A percentile compares a stretch with the other conserved stretches of the same genome.
phyloP scores from a whole-genome alignment of 2,888 invertebrate genomes.

The Bugula neritina region DNA sequence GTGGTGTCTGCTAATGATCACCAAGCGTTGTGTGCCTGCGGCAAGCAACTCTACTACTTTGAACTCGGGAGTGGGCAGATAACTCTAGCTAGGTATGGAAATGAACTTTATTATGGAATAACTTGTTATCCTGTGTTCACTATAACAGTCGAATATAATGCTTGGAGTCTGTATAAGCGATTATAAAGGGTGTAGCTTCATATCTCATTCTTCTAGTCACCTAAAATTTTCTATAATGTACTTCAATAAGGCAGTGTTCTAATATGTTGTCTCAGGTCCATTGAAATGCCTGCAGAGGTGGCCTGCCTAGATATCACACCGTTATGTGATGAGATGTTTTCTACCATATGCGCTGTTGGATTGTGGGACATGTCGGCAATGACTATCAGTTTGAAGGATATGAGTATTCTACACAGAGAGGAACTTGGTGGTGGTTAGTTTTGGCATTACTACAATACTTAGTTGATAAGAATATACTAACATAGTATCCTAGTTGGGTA shows the following conservation, averaged over 20 bases:
- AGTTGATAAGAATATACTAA: too few relatives aligned
- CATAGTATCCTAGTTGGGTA: too few relatives aligned
- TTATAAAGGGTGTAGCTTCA: too few relatives aligned
- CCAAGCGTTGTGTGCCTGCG: constrained; percentile 78
- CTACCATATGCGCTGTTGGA: constrained; percentile 74
- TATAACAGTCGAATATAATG: too few relatives aligned
- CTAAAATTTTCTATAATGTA: too few relatives aligned
- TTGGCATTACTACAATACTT: too few relatives aligned
- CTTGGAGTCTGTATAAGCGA: too few relatives aligned
- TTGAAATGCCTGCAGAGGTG: constrained; percentile 55
- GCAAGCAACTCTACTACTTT: constrained; percentile 77
- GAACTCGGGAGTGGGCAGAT: constrained; percentile 64
- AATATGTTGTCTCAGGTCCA: too few relatives aligned
- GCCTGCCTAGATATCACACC: constrained; percentile 92
- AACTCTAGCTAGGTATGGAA: constrained; percentile 39
- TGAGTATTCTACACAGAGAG: constrained; percentile 77
- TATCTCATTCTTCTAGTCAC: too few relatives aligned
- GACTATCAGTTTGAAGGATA: constrained; percentile 72
- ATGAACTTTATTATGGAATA: too few relatives aligned
- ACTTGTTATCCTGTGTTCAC: too few relatives aligned
- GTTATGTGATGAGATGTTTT: constrained; percentile 36
- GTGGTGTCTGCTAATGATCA: constrained; percentile 76
- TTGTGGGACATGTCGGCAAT: constrained; percentile 94
- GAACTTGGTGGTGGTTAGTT: constrained; percentile 67
- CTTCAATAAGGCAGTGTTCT: too few relatives aligned